Conservation (phyloP, 2,113 vertebrate genomes). For the Actenoides lindsayi region DNA sequence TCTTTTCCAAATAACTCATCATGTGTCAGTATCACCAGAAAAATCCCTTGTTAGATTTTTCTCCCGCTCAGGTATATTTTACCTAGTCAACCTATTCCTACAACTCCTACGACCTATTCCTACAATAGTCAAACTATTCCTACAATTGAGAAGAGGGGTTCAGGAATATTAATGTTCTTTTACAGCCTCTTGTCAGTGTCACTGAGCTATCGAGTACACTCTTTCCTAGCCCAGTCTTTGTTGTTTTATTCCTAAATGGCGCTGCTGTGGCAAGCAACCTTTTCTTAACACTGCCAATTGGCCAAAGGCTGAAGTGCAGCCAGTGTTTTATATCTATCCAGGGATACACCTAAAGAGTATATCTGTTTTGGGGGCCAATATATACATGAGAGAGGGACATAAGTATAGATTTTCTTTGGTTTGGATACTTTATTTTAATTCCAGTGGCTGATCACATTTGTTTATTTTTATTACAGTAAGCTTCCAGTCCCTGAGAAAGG, state of each 20-base stretch:
- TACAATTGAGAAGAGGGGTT: not conserved
- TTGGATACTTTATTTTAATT: slow-evolving; percentile 42
- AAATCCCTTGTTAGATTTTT: not conserved
- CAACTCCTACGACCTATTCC: not conserved
- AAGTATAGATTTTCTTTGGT: not conserved
- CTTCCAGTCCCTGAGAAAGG: not conserved
- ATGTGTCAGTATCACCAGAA: not conserved
- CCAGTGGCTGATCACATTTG: slow-evolving; percentile 19
- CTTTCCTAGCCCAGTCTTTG: not conserved
- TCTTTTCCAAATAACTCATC: not conserved
- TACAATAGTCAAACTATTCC: not conserved
- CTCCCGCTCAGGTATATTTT: not conserved
- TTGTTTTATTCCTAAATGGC: not conserved
- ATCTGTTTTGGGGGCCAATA: not conserved
- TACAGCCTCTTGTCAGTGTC: not conserved
- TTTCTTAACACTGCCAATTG: not conserved
- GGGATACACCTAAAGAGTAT: not conserved
- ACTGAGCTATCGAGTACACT: not conserved
- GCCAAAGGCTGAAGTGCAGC: not conserved
- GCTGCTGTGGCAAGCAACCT: not conserved
- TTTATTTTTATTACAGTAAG: slow-evolving; percentile 48
- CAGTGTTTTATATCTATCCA: not conserved
- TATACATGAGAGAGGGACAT: not conserved
- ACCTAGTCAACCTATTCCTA: not conserved
- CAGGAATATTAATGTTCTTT: not conserved